Percentiles rank a stretch among this genome's conserved stretches.
These are phyloP conservation scores for Phallusia fumigata DNA, from an alignment of 23 tunicate genomes.

Conservation along the genomic window DNA sequence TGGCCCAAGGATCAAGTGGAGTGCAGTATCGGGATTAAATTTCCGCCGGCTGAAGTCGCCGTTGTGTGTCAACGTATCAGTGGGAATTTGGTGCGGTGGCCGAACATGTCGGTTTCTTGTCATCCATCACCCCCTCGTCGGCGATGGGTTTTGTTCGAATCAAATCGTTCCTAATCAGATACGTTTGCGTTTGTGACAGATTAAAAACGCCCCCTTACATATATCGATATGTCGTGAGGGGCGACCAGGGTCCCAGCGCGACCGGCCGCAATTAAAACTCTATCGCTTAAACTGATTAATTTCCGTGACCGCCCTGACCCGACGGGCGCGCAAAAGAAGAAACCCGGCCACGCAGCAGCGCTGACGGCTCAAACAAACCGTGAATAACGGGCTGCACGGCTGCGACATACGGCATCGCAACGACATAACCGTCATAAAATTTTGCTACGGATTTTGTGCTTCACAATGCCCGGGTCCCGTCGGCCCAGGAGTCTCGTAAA, in stretches of 20 bases:
- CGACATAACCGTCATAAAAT: slow-evolving; percentile 8
- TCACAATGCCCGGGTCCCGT: background rate
- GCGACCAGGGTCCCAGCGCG: no score
- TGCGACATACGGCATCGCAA: slow-evolving; percentile 2
- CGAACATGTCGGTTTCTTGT: background rate
- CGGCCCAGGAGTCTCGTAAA: background rate
- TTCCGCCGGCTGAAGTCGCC: background rate
- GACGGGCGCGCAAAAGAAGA: background rate
- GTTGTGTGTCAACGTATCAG: background rate
- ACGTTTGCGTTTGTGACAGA: slow-evolving; percentile 12
- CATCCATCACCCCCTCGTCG: background rate
- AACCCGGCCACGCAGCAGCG: background rate
- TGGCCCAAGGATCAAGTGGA: slow-evolving; percentile 5
- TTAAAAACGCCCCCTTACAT: slow-evolving; percentile 5
- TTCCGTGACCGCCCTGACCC: slow-evolving; percentile 2
- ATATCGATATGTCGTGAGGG: background rate
- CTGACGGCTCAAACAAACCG: background rate
- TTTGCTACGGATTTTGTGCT: background rate
- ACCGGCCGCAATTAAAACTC: background rate
- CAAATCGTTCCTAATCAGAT: slow-evolving; percentile 5
- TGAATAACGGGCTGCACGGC: background rate
- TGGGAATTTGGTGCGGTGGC: slow-evolving; percentile 13
- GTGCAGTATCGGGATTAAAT: background rate
- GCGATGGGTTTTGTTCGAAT: background rate
- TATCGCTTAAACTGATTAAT: slow-evolving; percentile 6